phyloP scores from a whole-genome alignment of 2,113 vertebrate species.

The Tupaia chinensis region DNA sequence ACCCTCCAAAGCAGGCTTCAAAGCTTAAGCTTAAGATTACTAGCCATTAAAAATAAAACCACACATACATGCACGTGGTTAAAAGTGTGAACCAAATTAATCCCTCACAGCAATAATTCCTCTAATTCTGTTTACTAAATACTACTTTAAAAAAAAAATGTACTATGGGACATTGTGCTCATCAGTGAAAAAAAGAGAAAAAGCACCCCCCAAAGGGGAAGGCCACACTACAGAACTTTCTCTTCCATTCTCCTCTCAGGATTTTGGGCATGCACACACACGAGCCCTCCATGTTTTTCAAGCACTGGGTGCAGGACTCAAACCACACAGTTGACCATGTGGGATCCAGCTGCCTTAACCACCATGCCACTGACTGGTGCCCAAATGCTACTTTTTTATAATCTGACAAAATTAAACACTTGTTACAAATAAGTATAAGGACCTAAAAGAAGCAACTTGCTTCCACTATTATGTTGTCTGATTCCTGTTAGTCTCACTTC shows the following conservation, averaged over 20 bases:
- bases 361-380: no score
- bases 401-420: not conserved
- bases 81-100: slow-evolving; percentile 17
- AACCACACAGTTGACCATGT: no score
- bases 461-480: not conserved
- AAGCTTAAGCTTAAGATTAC: not conserved
- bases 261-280: no score
- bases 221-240: no score
- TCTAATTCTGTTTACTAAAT: not conserved
- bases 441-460: not conserved
- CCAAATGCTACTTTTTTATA: not conserved
- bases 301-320: no score
- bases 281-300: no score
- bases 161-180: no score
- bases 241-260: no score
- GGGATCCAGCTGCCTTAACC: no score
- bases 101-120: not conserved
- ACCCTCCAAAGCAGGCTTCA: not conserved
- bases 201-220: no score
- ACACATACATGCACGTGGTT: not conserved
- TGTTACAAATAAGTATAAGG: not conserved
- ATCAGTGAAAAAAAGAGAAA: no score
- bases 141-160: not conserved
- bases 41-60: not conserved
- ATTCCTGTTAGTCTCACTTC: not conserved